Evolutionary conservation across 1,140 invertebrate genomes (phyloP).

Genomic region (Brachionus calyciflorus): DNA sequence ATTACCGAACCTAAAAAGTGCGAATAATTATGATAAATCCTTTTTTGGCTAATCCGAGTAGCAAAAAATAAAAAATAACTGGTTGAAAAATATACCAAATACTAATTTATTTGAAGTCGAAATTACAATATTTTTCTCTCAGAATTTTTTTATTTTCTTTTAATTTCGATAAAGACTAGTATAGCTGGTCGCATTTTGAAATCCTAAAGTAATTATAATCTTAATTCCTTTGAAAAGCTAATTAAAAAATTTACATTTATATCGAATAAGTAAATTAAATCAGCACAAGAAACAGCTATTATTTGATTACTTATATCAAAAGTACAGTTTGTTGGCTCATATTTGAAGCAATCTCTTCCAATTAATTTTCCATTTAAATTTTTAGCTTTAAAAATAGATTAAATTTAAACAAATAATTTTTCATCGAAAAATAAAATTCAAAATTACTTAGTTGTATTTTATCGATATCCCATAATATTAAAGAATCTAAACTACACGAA

Average conservation of each 20-base stretch:
- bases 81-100: too few species aligned
- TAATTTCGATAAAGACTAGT: too few species aligned
- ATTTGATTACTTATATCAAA: slow-evolving; percentile 18
- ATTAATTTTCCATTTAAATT: slow-evolving; percentile 10
- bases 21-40: too few species aligned
- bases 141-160: too few species aligned
- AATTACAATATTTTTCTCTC: too few species aligned
- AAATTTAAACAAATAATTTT: neutral
- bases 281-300: slow-evolving; percentile 5
- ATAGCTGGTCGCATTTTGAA: too few species aligned
- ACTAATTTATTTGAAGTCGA: too few species aligned
- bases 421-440: neutral
- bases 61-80: too few species aligned
- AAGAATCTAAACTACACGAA: slow-evolving; percentile 4
- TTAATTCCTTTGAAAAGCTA: neutral
- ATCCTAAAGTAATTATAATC: too few species aligned
- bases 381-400: neutral
- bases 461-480: neutral
- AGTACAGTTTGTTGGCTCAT: slow-evolving; percentile 7
- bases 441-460: neutral
- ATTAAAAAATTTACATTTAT: neutral
- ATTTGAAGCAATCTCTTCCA: slow-evolving; percentile 11
- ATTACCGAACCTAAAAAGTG: too few species aligned
- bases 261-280: slow-evolving; percentile 3
- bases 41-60: too few species aligned